These are phyloP conservation scores for Bolinopsis microptera DNA, from an alignment of 37 sponge, comb jelly and placozoan species.

Conservation along the genomic window DNA sequence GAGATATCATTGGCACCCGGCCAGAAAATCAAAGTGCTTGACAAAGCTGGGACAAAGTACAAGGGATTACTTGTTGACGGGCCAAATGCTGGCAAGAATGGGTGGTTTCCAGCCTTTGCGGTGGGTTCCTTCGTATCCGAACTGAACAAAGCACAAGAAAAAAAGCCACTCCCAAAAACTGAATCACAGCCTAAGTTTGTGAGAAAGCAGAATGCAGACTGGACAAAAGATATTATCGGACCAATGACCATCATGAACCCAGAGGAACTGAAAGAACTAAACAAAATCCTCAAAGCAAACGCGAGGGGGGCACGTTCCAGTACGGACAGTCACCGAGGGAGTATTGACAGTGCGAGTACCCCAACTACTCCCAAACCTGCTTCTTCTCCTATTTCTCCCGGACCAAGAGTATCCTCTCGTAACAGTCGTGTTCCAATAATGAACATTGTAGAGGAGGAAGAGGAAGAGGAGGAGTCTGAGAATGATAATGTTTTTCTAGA, in stretches of 20 bases:
- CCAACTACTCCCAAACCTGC: neutral
- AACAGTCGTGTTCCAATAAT: neutral
- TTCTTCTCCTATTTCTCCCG: neutral
- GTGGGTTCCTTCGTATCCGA: conserved; percentile 1
- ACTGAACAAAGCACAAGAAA: neutral
- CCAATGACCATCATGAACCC: conserved; percentile 38
- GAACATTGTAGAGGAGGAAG: conserved; percentile 1
- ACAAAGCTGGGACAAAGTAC: neutral
- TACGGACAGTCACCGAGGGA: neutral
- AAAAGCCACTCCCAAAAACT: conserved; percentile 16
- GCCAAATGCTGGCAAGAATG: neutral
- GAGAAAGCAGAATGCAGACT: conserved; percentile 27
- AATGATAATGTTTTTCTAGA: neutral
- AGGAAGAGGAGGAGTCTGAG: conserved; percentile 12
- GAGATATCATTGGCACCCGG: conserved; percentile 17
- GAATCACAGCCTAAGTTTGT: conserved; percentile 19
- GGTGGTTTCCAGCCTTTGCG: conserved; percentile 4
- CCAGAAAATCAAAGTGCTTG: neutral
- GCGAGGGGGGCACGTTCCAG: neutral
- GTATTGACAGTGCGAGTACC: neutral
- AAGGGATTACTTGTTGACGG: neutral
- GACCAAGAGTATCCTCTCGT: neutral
- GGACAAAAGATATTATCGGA: conserved; percentile 24
- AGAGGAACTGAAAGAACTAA: conserved; percentile 2
- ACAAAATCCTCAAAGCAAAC: conserved; percentile 4